phyloP scores from a whole-genome alignment of 2,113 vertebrate genomes.

The Pterocles gutturalis region DNA sequence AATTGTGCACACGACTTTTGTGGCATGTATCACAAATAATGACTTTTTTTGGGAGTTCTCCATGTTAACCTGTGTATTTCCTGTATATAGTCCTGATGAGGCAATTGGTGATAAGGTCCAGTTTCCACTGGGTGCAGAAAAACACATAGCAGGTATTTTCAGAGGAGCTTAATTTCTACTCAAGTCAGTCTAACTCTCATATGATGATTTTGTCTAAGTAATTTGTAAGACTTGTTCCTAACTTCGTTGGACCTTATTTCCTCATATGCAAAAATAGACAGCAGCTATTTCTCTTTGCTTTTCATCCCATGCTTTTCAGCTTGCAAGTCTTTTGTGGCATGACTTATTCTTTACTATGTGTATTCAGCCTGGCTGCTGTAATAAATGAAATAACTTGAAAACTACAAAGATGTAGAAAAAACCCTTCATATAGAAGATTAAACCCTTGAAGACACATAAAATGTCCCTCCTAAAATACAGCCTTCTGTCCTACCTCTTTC shows the following conservation, averaged over 20 bases:
- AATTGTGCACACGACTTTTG: not conserved
- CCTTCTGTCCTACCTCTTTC: not conserved
- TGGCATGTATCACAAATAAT: not conserved
- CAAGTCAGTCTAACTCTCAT: not conserved
- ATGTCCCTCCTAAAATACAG: not conserved
- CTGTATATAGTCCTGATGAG: not conserved
- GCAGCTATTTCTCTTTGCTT: not conserved
- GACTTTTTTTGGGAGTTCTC: not conserved
- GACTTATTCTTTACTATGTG: not conserved
- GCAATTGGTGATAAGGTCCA: not conserved
- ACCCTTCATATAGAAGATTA: not conserved
- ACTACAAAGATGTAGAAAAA: not conserved
- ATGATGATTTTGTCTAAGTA: not conserved
- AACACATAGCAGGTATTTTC: not conserved
- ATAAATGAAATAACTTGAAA: not conserved
- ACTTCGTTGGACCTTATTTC: not conserved
- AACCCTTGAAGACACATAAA: not conserved
- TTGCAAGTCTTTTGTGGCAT: not conserved
- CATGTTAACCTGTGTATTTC: not conserved
- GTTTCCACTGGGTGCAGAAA: fast-evolving
- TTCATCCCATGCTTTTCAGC: not conserved
- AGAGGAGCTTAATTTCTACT: not conserved
- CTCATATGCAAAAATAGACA: not conserved
- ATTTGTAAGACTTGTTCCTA: not conserved
- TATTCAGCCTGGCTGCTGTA: not conserved